Percentiles rank a stretch among this genome's conserved stretches.
These are phyloP conservation scores for Cryptocephalus moraei DNA, from an alignment of 2,888 invertebrate species.

Conservation along the genomic window DNA sequence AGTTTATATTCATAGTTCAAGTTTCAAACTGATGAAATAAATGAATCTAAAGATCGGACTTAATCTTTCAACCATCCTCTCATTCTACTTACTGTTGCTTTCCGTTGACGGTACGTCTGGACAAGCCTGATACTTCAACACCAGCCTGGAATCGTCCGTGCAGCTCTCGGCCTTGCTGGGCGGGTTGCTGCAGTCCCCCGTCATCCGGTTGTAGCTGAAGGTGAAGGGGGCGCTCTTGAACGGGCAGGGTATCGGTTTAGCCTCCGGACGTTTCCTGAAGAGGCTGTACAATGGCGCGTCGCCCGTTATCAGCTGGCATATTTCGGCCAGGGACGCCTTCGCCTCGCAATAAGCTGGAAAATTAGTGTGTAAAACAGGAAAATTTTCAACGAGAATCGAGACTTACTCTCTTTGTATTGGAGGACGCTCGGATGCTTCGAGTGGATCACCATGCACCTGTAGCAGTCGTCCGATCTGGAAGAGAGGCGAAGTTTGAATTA, in stretches of 20 bases:
- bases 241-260: slow-evolving; percentile 59
- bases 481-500: slow-evolving; percentile 2
- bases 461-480: slow-evolving; percentile 59
- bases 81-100: slow-evolving; percentile 54
- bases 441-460: slow-evolving; percentile 65
- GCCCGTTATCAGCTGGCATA: slow-evolving; percentile 58
- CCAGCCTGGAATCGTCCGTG: slow-evolving; percentile 69
- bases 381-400: not conserved
- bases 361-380: not conserved
- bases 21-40: too few relatives aligned
- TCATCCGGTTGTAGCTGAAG: slow-evolving; percentile 59
- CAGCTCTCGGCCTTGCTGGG: slow-evolving; percentile 73
- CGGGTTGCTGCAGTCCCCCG: slow-evolving; percentile 65
- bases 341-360: slow-evolving; percentile 50
- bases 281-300: slow-evolving; percentile 66
- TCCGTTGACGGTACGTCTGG: slow-evolving; percentile 68
- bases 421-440: slow-evolving; percentile 66
- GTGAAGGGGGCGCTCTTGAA: slow-evolving; percentile 73
- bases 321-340: slow-evolving; percentile 46
- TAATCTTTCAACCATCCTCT: not conserved
- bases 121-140: slow-evolving; percentile 75
- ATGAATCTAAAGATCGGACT: too few relatives aligned
- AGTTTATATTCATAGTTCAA: too few relatives aligned
- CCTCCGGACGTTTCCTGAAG: slow-evolving; percentile 60
- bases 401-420: slow-evolving; percentile 78